Conservation (phyloP, 2,888 invertebrate genomes). For the Baronia brevicornis region DNA sequence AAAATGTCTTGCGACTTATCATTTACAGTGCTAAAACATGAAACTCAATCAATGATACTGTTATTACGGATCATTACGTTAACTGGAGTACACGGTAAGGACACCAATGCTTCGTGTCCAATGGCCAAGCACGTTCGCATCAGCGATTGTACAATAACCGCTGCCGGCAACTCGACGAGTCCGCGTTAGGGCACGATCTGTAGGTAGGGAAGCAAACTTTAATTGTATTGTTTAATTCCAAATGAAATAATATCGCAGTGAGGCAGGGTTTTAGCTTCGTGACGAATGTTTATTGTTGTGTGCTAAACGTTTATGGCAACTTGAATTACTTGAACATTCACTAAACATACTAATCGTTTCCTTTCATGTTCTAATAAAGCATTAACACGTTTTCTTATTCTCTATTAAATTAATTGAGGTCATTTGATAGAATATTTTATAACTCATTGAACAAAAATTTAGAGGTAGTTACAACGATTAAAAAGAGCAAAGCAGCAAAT, state of each 20-base stretch:
- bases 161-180: conserved; percentile 23
- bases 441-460: too few relatives aligned
- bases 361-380: too few relatives aligned
- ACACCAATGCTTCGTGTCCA: conserved; percentile 15
- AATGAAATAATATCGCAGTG: conserved; percentile 15
- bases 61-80: conserved; percentile 8
- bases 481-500: too few relatives aligned
- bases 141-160: conserved; percentile 33
- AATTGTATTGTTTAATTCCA: conserved; percentile 41
- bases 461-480: too few relatives aligned
- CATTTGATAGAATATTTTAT: too few relatives aligned
- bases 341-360: too few relatives aligned
- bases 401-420: too few relatives aligned
- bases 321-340: too few relatives aligned
- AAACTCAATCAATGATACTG: conserved; percentile 1
- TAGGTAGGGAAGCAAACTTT: conserved; percentile 39
- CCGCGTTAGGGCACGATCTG: conserved; percentile 43
- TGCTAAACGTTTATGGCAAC: background rate
- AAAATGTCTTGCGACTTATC: conserved; percentile 1
- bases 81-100: conserved; percentile 12
- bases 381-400: too few relatives aligned
- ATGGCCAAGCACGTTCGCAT: conserved; percentile 16
- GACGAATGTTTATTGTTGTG: conserved; percentile 18
- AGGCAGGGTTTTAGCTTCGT: conserved; percentile 16
- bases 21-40: conserved; percentile 1